Conservation (phyloP, 2,888 invertebrate species). For the Gryllus longicercus region DNA sequence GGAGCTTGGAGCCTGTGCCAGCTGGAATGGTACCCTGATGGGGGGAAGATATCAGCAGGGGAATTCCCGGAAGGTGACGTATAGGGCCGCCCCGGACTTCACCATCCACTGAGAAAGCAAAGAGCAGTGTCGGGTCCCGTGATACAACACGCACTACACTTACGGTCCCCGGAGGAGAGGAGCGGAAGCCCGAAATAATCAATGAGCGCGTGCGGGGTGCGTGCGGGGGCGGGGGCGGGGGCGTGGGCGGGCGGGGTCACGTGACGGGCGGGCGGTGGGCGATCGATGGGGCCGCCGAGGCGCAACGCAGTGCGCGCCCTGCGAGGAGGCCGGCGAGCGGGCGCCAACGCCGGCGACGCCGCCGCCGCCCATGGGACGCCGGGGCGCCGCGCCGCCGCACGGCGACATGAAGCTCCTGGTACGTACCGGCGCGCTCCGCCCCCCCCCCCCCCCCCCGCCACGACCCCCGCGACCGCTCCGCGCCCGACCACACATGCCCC, state of each 20-base stretch:
- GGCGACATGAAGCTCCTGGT: conserved; percentile 4
- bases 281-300: neutral
- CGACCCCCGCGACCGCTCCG: conserved; percentile 45
- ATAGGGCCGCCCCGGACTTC: too few relatives aligned
- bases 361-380: neutral
- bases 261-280: neutral
- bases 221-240: neutral
- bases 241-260: neutral
- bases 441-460: conserved; percentile 52
- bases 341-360: neutral
- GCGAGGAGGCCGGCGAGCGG: neutral
- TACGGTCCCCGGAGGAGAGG: neutral
- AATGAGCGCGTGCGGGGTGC: neutral
- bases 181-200: neutral
- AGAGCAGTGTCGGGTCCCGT: too few relatives aligned
- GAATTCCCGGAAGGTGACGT: too few relatives aligned
- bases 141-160: too few relatives aligned
- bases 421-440: conserved; percentile 51
- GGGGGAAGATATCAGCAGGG: too few relatives aligned
- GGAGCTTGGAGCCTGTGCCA: too few relatives aligned
- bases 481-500: neutral
- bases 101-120: too few relatives aligned
- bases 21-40: too few relatives aligned
- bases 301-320: neutral
- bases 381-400: neutral